phyloP scores from a whole-genome alignment of 2,888 invertebrate genomes.

The Orthonychiurus folsomi region DNA sequence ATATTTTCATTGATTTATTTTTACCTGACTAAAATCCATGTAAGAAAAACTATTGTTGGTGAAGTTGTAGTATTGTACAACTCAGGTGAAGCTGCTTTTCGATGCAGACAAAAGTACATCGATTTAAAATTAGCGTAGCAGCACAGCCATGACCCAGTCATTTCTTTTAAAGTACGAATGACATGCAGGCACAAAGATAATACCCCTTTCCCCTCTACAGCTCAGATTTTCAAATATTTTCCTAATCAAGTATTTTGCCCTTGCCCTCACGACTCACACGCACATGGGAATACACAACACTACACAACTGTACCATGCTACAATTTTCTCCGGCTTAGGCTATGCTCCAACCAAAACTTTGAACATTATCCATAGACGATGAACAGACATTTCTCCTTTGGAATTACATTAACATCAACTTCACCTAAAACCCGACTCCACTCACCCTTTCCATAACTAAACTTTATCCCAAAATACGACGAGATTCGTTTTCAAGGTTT shows the following conservation, averaged over 20 bases:
- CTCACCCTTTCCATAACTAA: neutral
- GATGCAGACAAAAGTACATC: neutral
- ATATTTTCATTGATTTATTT: neutral
- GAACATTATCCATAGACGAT: neutral
- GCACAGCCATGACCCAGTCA: too few relatives aligned
- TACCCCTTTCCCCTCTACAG: neutral
- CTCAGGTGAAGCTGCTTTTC: neutral
- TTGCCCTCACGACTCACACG: neutral
- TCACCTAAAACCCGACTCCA: neutral
- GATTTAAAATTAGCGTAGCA: neutral
- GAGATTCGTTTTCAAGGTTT: neutral
- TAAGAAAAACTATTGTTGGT: neutral
- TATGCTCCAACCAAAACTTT: neutral
- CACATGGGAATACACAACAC: neutral
- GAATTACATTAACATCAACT: neutral
- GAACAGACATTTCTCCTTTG: neutral
- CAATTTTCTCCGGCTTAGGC: neutral
- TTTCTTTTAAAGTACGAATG: too few relatives aligned
- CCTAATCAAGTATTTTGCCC: neutral
- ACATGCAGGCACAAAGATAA: too few relatives aligned
- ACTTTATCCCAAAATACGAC: neutral
- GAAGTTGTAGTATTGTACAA: neutral
- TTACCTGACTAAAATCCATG: too few relatives aligned
- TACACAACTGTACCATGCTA: neutral
- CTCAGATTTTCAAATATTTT: neutral